Base-by-base conservation (phyloP, 2,888 invertebrate species). In the Aproaerema taeniolella region DNA sequence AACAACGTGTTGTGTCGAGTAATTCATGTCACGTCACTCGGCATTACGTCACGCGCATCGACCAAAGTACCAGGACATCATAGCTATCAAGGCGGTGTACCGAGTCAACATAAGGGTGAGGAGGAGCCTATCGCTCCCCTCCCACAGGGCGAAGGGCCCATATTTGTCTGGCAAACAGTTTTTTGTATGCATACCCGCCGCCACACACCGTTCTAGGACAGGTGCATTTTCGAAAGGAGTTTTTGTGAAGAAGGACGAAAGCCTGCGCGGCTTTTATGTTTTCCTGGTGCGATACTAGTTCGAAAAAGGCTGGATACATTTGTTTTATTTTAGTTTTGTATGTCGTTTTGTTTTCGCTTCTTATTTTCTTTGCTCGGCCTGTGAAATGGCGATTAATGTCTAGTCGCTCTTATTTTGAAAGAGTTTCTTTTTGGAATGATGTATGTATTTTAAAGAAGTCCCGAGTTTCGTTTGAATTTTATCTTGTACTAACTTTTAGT, bases 51-150 rank as follows among this genome's bases (percentile, higher is more conserved):
- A 72, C 52, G 48, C 53, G 48, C 55, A 45, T 48, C 42, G 50
- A 47, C 35, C 42, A 43, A 47, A 46, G 55, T 68, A 73, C 71
- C 60, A 68, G 68, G 74, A 53, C 41, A 41, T 50, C 64, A 73
- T 67, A 57, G 44, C 40, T 41, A 20, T 35, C 35, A 41, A 26
- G 57, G 55, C 49, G 48, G 57, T 52, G 50, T 39, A 43, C 43
- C 41, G 46, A 47, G 50, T 39, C 46, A 47, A 33, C 14, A 29
- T 32, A 20, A 32, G 26, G 33, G 40, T 14, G 42, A 37, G 38
- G 47, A 29, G 47, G 45, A 31, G 42, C 43, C 35, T 20, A 31
- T 12, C 12, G 20, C 31, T 17, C 43, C 38, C 43, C 31, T 37
- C 34, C 43, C 31, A 39, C 33, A 36, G 28, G 38, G 17, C 33